Base-by-base conservation (phyloP, 1,140 invertebrate genomes). In the Drosophila sucinea region DNA sequence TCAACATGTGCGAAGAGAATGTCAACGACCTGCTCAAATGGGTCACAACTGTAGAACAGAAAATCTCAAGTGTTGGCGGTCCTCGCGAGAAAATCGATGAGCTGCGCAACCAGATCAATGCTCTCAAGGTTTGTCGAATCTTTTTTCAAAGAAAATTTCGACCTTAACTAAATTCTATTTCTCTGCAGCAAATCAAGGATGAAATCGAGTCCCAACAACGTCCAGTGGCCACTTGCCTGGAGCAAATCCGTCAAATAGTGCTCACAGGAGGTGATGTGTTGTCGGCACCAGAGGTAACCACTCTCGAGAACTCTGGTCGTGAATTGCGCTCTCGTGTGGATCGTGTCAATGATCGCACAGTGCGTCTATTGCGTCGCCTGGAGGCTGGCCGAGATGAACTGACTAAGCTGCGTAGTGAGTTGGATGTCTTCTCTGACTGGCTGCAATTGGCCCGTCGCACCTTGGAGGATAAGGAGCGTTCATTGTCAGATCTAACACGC, bases 201-300 rank as follows among this genome's bases (percentile, higher is more conserved):
- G 98, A 99, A 91, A 93, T 99, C 23, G 96, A 98, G 81, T 95
- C 95, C 51, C 97, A 98, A 92, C 95, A 95, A 79, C 95, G 97
- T 35, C 95, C 96, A 38, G 96, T 99, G 2, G 95, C 96, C 40
- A 95, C 96, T 17, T 97, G 97, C 75, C 93, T 98, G 57, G 98
- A 99, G 92, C 97, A 98, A 94, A 96, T 98, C 2, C 95, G 97
- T 60, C 97, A 98, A 89, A 94, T 99, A 6, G 96, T 98, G 1
- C 94, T 98, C 2, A 97, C 97, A 47, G 97, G 97, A 4, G 95
- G 96, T 57, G 97, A 98, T 80, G 96, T 98, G 17, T 93, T 99
- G 0, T 97, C 97, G 8, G 95, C 96, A 60, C 97, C 98, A 80
- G 97, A 99, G 94, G 95, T 97, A 51, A 91, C 91, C n/a, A 95